These are phyloP conservation scores for Plebejus melissa DNA, from an alignment of 2,888 invertebrate genomes.

Conservation along the genomic window DNA sequence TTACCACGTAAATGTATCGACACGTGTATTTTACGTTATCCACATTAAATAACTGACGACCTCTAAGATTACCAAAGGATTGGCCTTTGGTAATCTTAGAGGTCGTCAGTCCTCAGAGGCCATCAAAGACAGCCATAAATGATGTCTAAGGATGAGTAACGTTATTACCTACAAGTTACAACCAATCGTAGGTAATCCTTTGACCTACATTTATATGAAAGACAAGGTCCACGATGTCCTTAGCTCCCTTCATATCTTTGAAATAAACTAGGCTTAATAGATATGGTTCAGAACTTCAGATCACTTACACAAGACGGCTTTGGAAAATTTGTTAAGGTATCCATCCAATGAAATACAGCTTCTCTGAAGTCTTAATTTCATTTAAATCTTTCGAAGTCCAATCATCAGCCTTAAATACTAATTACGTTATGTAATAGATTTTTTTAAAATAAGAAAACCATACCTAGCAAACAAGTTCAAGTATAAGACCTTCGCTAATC, in stretches of 20 bases:
- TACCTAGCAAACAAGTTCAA: too few species aligned
- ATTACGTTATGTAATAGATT: too few species aligned
- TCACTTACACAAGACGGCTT: background rate
- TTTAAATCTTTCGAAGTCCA: too few species aligned
- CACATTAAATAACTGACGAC: background rate
- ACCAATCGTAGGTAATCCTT: background rate
- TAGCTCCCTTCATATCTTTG: background rate
- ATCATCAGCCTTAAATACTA: too few species aligned
- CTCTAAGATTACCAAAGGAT: background rate
- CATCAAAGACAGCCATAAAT: background rate
- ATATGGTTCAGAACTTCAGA: background rate
- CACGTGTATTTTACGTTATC: background rate
- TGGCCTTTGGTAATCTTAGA: too few species aligned
- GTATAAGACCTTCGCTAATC: background rate
- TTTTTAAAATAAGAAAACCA: too few species aligned
- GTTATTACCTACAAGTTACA: background rate
- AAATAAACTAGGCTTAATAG: background rate
- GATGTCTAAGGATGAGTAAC: background rate
- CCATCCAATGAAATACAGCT: too few species aligned
- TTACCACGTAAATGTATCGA: background rate
- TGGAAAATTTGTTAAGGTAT: too few species aligned
- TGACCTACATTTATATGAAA: background rate
- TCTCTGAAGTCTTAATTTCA: too few species aligned
- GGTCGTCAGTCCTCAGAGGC: too few species aligned
- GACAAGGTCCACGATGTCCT: background rate